Evolutionary conservation across 2,888 invertebrate species (phyloP), one percentile per base, ranked within the genome.

Genomic region (Trimorus sp.): DNA sequence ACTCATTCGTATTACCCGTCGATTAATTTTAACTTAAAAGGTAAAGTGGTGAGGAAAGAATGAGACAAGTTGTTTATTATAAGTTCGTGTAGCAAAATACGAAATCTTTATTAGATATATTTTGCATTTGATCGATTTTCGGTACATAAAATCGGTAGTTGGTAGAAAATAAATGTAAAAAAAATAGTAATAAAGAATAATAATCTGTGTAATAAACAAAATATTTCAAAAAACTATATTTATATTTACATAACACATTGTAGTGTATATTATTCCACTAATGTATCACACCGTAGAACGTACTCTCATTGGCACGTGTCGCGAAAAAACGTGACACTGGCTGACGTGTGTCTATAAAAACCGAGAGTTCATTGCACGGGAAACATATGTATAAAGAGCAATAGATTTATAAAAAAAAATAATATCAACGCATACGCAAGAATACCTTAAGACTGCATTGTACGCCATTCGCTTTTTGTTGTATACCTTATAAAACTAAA

Each of bases 51-150:
- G 26, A 4, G 26, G 26, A 4, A 26, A 26, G 26, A 26, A 26
- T 26, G 26, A 26, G 26, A 26, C 26, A 26, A 26, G 26, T 26
- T 26, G 26, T 4, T 26, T 26, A 26, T 26, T 26, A 26, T 26
- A 48, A 48, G 37, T 70, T 70, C 49, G 14, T 60, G 49, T 76
- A 76, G 69, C 60, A 76, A 76, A 76, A 76, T 76, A 60, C 54
- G 69, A 69, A 62, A 48, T 53, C n/a, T 76, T 62, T 76, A 76
- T 76, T 76, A 60, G 40, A 75, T 60, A 75, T 68, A 51, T 63
- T 71, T 71, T 60, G 51, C 37, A 9, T 53, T 60, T 8, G 8
- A 59, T 70, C 42, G 54, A 70, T 62, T 62, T 71, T 42, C 9
- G 16, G 40, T 60, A 70, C 49, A 59, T 51, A 60, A 59, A 62